Evolutionary conservation across 2,888 invertebrate genomes (phyloP).

Genomic region (Rutpela maculata): DNA sequence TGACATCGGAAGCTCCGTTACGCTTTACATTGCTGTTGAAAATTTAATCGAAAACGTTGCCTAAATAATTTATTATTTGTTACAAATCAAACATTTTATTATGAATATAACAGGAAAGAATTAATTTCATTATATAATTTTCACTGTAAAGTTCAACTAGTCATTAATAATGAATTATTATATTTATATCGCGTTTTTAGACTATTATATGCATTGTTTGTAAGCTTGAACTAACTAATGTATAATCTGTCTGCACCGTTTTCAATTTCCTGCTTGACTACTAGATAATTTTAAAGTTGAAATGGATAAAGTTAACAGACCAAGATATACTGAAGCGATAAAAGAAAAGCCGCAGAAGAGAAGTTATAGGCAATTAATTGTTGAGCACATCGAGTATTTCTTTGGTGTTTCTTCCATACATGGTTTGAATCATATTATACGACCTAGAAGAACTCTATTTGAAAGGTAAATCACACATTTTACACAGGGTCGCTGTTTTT

Average conservation of each 20-base stretch:
- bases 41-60: neutral
- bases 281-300: neutral
- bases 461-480: constrained; percentile 62
- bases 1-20: neutral
- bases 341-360: neutral
- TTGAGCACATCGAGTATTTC: constrained; percentile 54
- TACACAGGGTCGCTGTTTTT: too few species aligned
- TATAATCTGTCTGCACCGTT: neutral
- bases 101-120: neutral
- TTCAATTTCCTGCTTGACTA: neutral
- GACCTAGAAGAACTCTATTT: constrained; percentile 57
- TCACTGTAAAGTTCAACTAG: neutral
- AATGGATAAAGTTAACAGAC: neutral
- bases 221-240: neutral
- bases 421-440: constrained; percentile 65
- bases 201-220: neutral
- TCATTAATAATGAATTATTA: neutral
- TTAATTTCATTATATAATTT: neutral
- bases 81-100: neutral
- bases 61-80: neutral
- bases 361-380: neutral
- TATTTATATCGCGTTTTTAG: neutral
- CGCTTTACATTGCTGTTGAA: neutral
- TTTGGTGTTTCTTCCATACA: constrained; percentile 65
- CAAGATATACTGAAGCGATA: neutral